Evolutionary conservation across 2,888 invertebrate genomes (phyloP).

Genomic region (Lapara coniferarum): DNA sequence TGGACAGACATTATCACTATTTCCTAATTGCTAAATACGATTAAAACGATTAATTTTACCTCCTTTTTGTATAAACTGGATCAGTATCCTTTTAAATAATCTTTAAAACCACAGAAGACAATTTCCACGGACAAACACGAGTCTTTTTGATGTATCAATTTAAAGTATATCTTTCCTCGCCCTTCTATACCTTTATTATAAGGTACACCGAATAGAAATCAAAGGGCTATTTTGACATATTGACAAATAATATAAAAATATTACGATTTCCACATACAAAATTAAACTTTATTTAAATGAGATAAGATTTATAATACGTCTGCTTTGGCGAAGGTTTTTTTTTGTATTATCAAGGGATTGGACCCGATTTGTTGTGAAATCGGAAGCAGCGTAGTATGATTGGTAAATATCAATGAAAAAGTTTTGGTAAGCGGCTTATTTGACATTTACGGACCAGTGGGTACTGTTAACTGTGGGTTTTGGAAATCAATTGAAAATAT

Average conservation of each 20-base stretch:
- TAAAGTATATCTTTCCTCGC: slow-evolving; percentile 63
- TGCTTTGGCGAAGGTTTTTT: not conserved
- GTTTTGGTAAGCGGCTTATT: slow-evolving; percentile 51
- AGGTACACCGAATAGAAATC: slow-evolving; percentile 68
- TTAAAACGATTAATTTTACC: no score
- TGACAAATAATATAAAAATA: slow-evolving; percentile 76
- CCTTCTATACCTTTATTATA: slow-evolving; percentile 53
- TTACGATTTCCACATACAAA: slow-evolving; percentile 34
- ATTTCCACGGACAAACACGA: slow-evolving; percentile 7
- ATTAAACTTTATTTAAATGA: not conserved
- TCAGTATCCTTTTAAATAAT: not conserved
- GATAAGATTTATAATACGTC: not conserved
- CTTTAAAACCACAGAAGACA: not conserved
- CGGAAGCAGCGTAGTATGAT: slow-evolving; percentile 47
- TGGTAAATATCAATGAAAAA: slow-evolving; percentile 25
- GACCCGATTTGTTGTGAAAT: slow-evolving; percentile 69
- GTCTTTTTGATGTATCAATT: slow-evolving; percentile 46
- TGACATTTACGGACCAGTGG: slow-evolving; percentile 28
- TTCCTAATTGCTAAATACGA: no score
- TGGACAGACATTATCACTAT: no score
- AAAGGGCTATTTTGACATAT: slow-evolving; percentile 80
- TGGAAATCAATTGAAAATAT: not conserved
- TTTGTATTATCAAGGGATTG: slow-evolving; percentile 70
- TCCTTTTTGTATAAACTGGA: no score
- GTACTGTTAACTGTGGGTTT: not conserved